Conservation (phyloP, 2,888 invertebrate species). For the Callinectes sapidus region DNA sequence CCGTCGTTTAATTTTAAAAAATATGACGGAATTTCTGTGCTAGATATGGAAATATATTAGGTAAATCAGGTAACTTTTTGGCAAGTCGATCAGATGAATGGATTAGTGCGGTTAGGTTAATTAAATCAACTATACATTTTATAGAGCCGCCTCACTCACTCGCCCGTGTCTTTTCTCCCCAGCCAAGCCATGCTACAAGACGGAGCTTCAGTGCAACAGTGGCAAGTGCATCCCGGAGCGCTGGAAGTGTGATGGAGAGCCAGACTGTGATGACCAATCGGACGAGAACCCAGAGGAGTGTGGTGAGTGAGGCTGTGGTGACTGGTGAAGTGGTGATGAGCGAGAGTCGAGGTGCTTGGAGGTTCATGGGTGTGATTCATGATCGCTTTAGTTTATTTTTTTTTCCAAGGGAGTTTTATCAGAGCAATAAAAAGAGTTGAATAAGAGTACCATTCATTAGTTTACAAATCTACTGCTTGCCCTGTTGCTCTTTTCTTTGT, state of each 20-base stretch:
- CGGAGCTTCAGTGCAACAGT: slow-evolving; percentile 51
- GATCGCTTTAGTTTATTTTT: neutral
- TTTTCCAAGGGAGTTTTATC: neutral
- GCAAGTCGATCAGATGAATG: no score
- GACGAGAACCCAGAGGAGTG: slow-evolving; percentile 80
- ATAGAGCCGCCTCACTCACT: neutral
- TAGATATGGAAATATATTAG: no score
- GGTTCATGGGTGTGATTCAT: neutral
- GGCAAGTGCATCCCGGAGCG: slow-evolving; percentile 88
- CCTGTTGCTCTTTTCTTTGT: neutral
- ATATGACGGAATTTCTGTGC: no score
- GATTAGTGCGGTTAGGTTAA: no score
- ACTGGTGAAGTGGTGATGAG: neutral
- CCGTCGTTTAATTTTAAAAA: no score
- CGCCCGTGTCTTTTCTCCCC: slow-evolving; percentile 9
- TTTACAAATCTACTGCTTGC: neutral
- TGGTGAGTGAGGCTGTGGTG: slow-evolving; percentile 41
- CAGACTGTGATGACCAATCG: slow-evolving; percentile 91
- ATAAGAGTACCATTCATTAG: neutral
- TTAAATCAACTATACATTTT: neutral
- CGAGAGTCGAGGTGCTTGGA: neutral
- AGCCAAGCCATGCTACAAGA: slow-evolving; percentile 80
- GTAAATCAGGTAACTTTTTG: no score
- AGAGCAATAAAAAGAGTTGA: neutral
- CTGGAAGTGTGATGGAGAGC: slow-evolving; percentile 94